A percentile compares a stretch with the other conserved stretches of the same genome.
Conservation (phyloP, 2,113 vertebrate genomes). For the Psilopogon haemacephalus region DNA sequence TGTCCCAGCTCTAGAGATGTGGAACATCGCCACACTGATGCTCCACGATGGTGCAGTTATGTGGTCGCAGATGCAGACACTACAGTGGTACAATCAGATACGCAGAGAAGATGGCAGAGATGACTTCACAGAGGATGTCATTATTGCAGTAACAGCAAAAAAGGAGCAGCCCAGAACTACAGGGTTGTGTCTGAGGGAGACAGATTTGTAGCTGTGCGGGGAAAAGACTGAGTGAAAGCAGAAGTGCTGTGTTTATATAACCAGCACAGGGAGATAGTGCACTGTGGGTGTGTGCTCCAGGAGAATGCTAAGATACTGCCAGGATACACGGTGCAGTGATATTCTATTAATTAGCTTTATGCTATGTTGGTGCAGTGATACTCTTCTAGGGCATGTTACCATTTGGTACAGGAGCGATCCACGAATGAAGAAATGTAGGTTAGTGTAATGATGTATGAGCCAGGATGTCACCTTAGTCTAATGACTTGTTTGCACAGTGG, state of each 20-base stretch:
- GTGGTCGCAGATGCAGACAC: not conserved
- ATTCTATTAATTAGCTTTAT: conserved; percentile 45
- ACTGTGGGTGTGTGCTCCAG: conserved; percentile 41
- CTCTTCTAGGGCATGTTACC: not conserved
- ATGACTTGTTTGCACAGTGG: not conserved
- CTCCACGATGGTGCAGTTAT: not conserved
- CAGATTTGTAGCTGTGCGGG: conserved; percentile 45
- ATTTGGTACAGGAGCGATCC: not conserved
- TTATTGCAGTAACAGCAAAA: conserved; percentile 29
- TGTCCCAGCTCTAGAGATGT: not conserved
- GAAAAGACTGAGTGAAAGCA: conserved; percentile 18
- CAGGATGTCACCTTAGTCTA: not conserved
- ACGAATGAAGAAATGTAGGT: not conserved
- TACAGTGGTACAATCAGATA: not conserved
- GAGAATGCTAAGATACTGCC: conserved; percentile 45
- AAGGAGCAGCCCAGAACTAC: conserved; percentile 34
- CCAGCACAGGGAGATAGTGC: conserved; percentile 28
- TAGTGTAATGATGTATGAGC: not conserved
- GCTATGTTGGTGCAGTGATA: not conserved
- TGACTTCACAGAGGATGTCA: not conserved
- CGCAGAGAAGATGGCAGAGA: not conserved
- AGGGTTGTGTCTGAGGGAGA: not conserved
- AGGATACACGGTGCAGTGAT: not conserved
- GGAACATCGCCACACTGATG: not conserved
- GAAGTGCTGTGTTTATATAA: conserved; percentile 44